Evolutionary conservation across 2,797 vertebrate genomes (phyloP), one percentile per base, ranked within the genome.

Genomic region (Serranus cabrilla): DNA sequence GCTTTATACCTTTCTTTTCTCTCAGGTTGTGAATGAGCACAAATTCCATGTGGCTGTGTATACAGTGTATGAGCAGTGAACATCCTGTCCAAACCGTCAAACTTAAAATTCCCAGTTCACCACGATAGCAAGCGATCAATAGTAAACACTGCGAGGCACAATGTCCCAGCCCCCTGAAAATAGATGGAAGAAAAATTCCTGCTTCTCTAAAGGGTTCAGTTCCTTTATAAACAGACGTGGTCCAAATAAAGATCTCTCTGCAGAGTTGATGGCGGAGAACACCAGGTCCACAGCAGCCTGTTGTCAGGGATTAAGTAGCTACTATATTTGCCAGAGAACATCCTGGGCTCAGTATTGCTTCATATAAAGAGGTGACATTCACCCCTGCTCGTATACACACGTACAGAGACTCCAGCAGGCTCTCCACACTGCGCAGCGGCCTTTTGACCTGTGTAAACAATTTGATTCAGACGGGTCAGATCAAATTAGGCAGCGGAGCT

Each of bases 311-410:
- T 81, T 81, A 82, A 60, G 69, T 54, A 77, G 65, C 25, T 55
- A 70, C 90, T 93, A 91, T 89, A 92, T 93, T 88, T 91, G 89
- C 87, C 88, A 59, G 60, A 76, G 68, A 81, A 79, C 78, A 81
- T 87, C 83, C 78, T 77, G 84, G 37, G 54, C 85, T 83, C 20
- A 59, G 63, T 78, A 56, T 59, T 70, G 78, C 83, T 78, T 80
- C 74, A 73, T 83, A 82, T 81, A 82, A 79, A 76, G 75, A 86
- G 69, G 78, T 84, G 81, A 77, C 80, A 82, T 86, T 90, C 62
- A 84, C 66, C 62, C 52, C 25, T 69, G 81, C 77, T 57, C 80
- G n/a, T n/a, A 59, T 14, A 45, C 20, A 50, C 58, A 52, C 18
- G 49, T 37, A 69, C 51, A 58, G n/a, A 63, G 58, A 42, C 52